Evolutionary conservation across 2,888 invertebrate species (phyloP), one percentile per base, ranked within the genome.

Genomic region (Patella pellucida): DNA sequence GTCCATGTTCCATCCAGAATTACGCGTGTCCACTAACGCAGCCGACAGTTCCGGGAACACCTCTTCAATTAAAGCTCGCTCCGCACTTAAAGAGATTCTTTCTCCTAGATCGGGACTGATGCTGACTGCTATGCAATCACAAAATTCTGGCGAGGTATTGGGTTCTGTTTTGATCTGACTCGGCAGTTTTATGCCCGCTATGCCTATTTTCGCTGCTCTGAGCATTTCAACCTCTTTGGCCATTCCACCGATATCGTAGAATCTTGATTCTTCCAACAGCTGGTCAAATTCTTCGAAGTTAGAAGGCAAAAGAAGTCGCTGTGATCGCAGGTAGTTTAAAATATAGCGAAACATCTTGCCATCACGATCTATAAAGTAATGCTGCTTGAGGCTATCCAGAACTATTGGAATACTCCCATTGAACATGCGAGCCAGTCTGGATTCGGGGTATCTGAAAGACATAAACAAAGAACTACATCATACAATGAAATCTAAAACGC

Each of bases 341-440:
- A 99, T 96, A 91, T 99, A 97, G 31, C 98, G 94, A 92, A 99
- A 99, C 95, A 98, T 96, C 83, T 95, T 96, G 3, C 99, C 98
- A 90, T 99, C 99, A 71, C 99, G 94, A 92, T 99, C 99, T 87
- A 99, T 97, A 92, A 99, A 99, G 92, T 99, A 99, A 91, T 99
- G 98, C 90, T 98, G 98, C 92, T 98, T 98, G 84, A 98, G 92
- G 5, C 96, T 96, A 91, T 98, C 98, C 91, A 98, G 92, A 19
- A 98, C 97, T 84, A 98, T 97, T 4, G 98, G 98, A 86, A 98
- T 96, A 85, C 94, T 95, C 54, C 98, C 98, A 90, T 97, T 97
- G 92, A 98, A 98, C 91, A 98, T 94, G 92, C 95, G 95, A 16
- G 96, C 97, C 84, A 98, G 93, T 85, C 95, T 94, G 2, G 98